Evolutionary conservation across 2,113 vertebrate genomes (phyloP), one percentile per base, ranked within the genome.

Genomic region (Eublepharis macularius): DNA sequence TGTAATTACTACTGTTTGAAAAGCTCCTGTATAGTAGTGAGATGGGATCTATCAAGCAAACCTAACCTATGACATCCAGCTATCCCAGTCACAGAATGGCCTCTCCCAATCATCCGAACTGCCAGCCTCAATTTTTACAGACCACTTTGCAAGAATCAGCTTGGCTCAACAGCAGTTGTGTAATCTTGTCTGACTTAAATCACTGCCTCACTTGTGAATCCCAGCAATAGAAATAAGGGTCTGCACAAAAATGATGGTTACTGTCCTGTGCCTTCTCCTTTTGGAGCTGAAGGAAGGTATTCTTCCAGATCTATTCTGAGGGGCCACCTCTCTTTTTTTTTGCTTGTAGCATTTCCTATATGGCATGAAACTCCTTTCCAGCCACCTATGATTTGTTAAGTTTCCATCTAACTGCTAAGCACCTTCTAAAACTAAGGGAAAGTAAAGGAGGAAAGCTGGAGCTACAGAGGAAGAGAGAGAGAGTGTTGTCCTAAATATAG

Each of bases 401-500:
- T 92, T 91, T 94, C 90, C 90, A 93, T 91, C 87, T 51, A 95
- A 95, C 95, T 96, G 91, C 94, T 94, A 95, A 95, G 93, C 92
- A 89, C 94, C 95, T 88, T 90, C 93, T 92, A 88, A 94, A 85
- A 93, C 95, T 95, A 95, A 95, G 89, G 92, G 80, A 88, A 70
- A 0, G 78, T 39, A 70, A 47, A 82, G 84, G 88, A 70, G 32
- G 24, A 74, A 78, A 90, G 76, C 91, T 88, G 73, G 82, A 78
- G 57, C 70, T 2, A 85, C 80, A 89, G 94, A 90, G 93, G 94
- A 92, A 92, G 89, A 88, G 36, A 51, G 41, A 79, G 21, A 45
- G 76, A 86, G 63, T 86, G 82, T 75, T 91, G 90, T 91, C 93
- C 96, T 96, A 96, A 96, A 96, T 96, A 96, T 96, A 97, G 94